These are phyloP conservation scores for Denticeps clupeoides DNA, from an alignment of 2,797 vertebrate species.

Conservation along the genomic window DNA sequence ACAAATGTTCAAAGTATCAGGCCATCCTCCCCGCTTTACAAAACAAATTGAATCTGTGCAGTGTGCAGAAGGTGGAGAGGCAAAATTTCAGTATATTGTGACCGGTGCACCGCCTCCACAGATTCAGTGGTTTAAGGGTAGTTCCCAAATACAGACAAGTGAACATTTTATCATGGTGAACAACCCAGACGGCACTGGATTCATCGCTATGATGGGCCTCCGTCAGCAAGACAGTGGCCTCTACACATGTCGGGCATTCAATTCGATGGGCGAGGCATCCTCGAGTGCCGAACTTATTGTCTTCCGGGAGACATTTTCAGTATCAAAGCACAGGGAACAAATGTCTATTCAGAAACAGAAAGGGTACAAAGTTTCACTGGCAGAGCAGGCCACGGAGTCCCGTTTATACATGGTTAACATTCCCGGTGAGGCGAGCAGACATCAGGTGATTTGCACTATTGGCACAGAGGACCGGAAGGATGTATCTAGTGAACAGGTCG, in stretches of 20 bases:
- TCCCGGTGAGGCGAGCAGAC: slow-evolving; percentile 53
- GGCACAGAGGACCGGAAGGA: slow-evolving; percentile 65
- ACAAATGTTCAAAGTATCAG: slow-evolving; percentile 58
- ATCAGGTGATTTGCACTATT: slow-evolving; percentile 68
- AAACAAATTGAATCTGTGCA: slow-evolving; percentile 52
- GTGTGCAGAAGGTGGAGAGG: slow-evolving; percentile 58
- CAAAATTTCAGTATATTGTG: slow-evolving; percentile 62
- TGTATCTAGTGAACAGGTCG: slow-evolving; percentile 59
- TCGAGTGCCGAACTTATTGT: slow-evolving; percentile 73
- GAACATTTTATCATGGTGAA: slow-evolving; percentile 49
- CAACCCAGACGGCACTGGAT: slow-evolving; percentile 69
- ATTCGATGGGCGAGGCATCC: slow-evolving; percentile 59
- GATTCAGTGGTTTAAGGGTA: slow-evolving; percentile 75
- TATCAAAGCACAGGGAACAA: slow-evolving; percentile 43
- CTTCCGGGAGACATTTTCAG: slow-evolving; percentile 45
- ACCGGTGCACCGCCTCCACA: slow-evolving; percentile 60
- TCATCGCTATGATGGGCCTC: slow-evolving; percentile 55
- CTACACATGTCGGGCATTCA: slow-evolving; percentile 70
- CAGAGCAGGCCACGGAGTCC: slow-evolving; percentile 64
- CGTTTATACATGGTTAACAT: slow-evolving; percentile 66
- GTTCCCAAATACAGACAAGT: slow-evolving; percentile 53
- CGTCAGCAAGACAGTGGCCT: slow-evolving; percentile 65
- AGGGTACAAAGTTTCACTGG: slow-evolving; percentile 56
- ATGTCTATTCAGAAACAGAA: slow-evolving; percentile 48
- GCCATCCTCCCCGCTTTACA: slow-evolving; percentile 62